Evolutionary conservation across 1,140 invertebrate species (phyloP), one percentile per base, ranked within the genome.

Genomic region (Habropoda laboriosa): DNA sequence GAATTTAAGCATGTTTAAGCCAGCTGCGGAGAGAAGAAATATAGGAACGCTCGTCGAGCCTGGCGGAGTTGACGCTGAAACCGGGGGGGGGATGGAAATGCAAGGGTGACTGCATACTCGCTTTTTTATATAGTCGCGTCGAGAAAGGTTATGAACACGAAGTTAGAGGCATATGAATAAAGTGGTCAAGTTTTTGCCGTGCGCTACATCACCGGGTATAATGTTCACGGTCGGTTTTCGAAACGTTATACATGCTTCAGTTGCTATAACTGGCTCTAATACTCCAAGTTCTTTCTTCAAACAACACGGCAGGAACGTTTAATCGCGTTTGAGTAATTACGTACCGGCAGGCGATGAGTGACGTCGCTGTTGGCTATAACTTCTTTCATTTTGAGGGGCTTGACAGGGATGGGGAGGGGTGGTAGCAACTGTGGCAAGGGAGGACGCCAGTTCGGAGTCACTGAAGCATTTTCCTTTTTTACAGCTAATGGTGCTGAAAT

Each of bases 1-100:
- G 84, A 85, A 88, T 88, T 86, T 86, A 88, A 88, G 83, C 86
- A 86, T 88, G 88, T 88, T 88, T 86, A 85, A 82, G 83, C 83
- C 76, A 79, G 40, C 68, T 51, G 40, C 60, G 53, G 53, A 60
- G 72, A n/a, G 64, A 81, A 83, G 80, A 87, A 86, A 87, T 88
- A 85, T 87, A 12, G 63, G 40, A 30, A 67, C 13, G 75, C 18
- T 38, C 63, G 58, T 40, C 16, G n/a, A 10, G 61, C 18, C 18
- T 16, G 38, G 24, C 53, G 76, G 35, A 70, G 75, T 78, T 76
- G 75, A 78, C 72, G 78, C 24, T 63, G 61, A 45, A 30, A 13
- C 21, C 6, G 3, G 1, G 38, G 53, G 66, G 47, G 64, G 73
- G 57, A 60, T 75, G 60, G 55, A 55, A 53, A 57, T 21, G 30